A percentile compares a stretch with the other conserved stretches of the same genome.
phyloP scores from a whole-genome alignment of 2,797 vertebrate species.

The Acrossocheilus wenchowensis region DNA sequence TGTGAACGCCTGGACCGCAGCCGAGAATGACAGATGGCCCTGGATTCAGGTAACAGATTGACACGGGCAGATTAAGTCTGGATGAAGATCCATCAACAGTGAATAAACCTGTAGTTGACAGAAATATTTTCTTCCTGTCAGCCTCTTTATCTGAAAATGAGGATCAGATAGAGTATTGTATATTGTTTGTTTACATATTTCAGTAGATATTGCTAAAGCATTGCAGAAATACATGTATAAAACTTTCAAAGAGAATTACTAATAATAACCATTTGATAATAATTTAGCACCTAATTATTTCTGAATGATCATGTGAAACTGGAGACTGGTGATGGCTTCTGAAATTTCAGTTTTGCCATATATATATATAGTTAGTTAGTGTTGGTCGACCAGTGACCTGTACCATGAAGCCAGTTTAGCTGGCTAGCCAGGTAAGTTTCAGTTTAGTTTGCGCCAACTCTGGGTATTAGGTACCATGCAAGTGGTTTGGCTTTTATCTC shows the following conservation, averaged over 20 bases:
- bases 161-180: background rate
- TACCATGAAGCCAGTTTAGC: too few species aligned
- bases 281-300: background rate
- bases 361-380: background rate
- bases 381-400: background rate
- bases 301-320: background rate
- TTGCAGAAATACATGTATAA: background rate
- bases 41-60: conserved; percentile 97
- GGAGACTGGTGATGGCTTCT: background rate
- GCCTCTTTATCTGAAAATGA: conserved; percentile 14
- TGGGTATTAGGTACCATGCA: too few species aligned
- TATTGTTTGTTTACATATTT: background rate
- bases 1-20: conserved; percentile 98
- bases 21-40: conserved; percentile 99
- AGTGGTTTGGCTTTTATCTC: too few species aligned
- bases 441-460: too few species aligned
- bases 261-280: background rate
- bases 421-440: too few species aligned
- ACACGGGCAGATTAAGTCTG: conserved; percentile 50
- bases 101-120: conserved; percentile 35
- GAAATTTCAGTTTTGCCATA: background rate
- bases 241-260: background rate
- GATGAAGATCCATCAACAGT: conserved; percentile 28
- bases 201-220: background rate
- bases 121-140: background rate